These are phyloP conservation scores for Paratrypauchen microcephalus DNA, from an alignment of 2,797 vertebrate genomes.

Conservation along the genomic window DNA sequence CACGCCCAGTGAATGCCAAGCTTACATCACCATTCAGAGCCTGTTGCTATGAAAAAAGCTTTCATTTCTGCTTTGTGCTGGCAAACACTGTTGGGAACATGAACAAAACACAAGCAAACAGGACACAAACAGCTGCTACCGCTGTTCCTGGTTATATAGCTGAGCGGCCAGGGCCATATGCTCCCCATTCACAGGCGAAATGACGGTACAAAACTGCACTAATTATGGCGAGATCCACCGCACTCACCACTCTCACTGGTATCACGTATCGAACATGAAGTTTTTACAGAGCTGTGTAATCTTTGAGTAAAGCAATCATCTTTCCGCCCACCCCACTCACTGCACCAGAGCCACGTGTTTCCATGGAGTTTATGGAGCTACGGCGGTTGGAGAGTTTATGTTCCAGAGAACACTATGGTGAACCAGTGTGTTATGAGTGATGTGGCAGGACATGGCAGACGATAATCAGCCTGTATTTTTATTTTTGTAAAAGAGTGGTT, in stretches of 20 bases:
- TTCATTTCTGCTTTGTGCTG: conserved; percentile 78
- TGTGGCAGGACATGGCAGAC: neutral
- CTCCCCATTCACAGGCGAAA: conserved; percentile 43
- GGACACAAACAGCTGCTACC: conserved; percentile 76
- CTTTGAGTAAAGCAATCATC: conserved; percentile 19
- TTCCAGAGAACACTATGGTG: conserved; percentile 12
- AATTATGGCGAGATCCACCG: conserved; percentile 47
- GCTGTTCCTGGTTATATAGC: conserved; percentile 64
- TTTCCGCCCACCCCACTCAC: conserved; percentile 23
- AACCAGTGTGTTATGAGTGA: conserved; percentile 17
- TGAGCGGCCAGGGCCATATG: conserved; percentile 61
- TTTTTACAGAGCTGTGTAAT: conserved; percentile 7
- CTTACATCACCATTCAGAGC: conserved; percentile 71
- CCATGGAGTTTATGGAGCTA: conserved; percentile 32
- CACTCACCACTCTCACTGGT: conserved; percentile 31
- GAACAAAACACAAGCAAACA: conserved; percentile 75
- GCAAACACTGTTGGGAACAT: conserved; percentile 67
- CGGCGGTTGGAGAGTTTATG: conserved; percentile 22
- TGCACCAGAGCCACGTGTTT: conserved; percentile 27
- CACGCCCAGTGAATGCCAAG: conserved; percentile 45
- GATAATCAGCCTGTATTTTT: neutral
- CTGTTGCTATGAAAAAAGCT: conserved; percentile 73
- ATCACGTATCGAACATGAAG: conserved; percentile 31
- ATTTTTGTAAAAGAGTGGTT: neutral
- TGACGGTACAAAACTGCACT: conserved; percentile 48